Base-by-base conservation (phyloP, 2,888 invertebrate species). In the Acleris sparsana region DNA sequence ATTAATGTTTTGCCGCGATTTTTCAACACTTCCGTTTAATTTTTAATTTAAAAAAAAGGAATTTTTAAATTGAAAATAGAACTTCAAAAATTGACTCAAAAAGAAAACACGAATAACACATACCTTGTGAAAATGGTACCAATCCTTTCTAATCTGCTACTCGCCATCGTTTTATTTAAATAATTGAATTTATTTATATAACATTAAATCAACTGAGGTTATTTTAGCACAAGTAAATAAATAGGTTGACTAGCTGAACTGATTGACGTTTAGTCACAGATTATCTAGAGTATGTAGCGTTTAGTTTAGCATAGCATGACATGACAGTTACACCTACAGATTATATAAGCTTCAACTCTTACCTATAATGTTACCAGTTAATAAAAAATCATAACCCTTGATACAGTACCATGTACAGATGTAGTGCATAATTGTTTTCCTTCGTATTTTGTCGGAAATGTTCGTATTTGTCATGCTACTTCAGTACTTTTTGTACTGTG, bases 111-210 rank as follows among this genome's bases (percentile, higher is more conserved):
- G 65, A 43, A 60, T 44, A 22, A 49, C 53, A 75, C 80, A 72
- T 89, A 96, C 96, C 96, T 93, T 4, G 94, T 92, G 77, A 94
- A 95, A 78, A 96, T 96, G 29, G 95, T 96, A 56, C 96, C 96
- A 77, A 96, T 95, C 85, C 94, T 95, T 88, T 96, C 96, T 70
- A 96, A 88, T 73, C 96, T 93, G 83, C 94, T 95, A 70, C 94
- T 94, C 43, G 95, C 95, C 95, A 95, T 95, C 66, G 39, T 80
- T 73, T 53, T 17, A 65, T 20, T 51, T 33, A 46, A 51, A 22
- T 46, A 61, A 33, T 11, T 13, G 6, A 43, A 48, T 61, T 61
- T 52, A 13, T 51, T 16, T 44, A 2, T 52, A 49, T 51, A 43
- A 33, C 44, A 18, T 11, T 46, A 13, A 43, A 29, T 7, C 33